A percentile compares a stretch with the other conserved stretches of the same genome.
Evolutionary conservation across 2,797 vertebrate species (phyloP).

Genomic region (Thalassophryne amazonica): DNA sequence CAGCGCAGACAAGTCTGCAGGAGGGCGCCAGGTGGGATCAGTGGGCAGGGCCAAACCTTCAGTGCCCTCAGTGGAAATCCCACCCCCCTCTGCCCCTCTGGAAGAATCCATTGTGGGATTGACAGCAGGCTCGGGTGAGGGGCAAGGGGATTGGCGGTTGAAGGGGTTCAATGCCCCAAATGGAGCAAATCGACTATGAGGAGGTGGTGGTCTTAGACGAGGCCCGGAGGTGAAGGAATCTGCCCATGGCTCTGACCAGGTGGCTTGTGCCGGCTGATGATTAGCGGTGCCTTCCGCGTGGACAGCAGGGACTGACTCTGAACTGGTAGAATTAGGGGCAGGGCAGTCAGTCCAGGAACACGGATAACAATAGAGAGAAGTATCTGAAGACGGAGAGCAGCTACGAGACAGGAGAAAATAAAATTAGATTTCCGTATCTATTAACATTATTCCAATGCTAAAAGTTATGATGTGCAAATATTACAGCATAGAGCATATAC

Average conservation of each 20-base stretch:
- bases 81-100: conserved; percentile 82
- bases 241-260: conserved; percentile 79
- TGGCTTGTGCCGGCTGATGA: conserved; percentile 79
- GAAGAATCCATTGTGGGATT: conserved; percentile 53
- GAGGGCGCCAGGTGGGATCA: conserved; percentile 85
- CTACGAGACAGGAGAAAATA: conserved; percentile 46
- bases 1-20: conserved; percentile 87
- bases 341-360: conserved; percentile 94
- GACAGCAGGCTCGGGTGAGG: conserved; percentile 66
- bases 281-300: conserved; percentile 63
- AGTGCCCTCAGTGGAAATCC: conserved; percentile 64
- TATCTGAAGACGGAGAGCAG: conserved; percentile 87
- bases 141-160: conserved; percentile 81
- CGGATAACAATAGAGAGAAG: conserved; percentile 94
- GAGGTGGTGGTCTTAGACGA: conserved; percentile 79
- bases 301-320: conserved; percentile 58
- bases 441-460: neutral
- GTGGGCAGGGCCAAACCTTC: conserved; percentile 71
- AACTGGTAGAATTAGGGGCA: conserved; percentile 76
- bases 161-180: conserved; percentile 94
- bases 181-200: conserved; percentile 89
- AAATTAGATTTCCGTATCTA: neutral
- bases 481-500: neutral
- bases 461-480: neutral
- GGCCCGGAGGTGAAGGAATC: conserved; percentile 83